A percentile compares a stretch with the other conserved stretches of the same genome.
Conservation (phyloP, 53 echinoderm and acorn worm species). For the Stichopus horrens region DNA sequence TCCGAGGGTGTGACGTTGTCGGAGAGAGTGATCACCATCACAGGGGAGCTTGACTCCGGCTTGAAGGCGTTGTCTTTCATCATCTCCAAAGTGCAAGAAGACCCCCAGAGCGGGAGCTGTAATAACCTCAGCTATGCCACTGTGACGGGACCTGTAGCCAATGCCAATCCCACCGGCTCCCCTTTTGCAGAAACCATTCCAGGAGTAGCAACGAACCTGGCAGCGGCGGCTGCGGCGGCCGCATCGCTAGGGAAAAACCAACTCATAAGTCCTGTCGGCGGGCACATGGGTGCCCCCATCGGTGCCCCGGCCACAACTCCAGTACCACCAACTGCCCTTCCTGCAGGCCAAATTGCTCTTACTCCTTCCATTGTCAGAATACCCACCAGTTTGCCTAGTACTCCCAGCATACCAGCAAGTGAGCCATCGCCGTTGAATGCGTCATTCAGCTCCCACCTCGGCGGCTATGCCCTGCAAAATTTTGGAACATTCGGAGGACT, state of each 20-base stretch:
- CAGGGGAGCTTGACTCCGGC: conserved; percentile 82
- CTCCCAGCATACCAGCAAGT: conserved; percentile 31
- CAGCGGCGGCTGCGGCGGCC: conserved; percentile 69
- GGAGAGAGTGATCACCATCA: conserved; percentile 89
- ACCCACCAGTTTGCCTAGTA: conserved; percentile 57
- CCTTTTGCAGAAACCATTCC: conserved; percentile 90
- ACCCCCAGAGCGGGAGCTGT: conserved; percentile 98
- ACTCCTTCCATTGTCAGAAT: conserved; percentile 59
- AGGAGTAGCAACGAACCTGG: conserved; percentile 75
- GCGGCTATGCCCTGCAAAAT: conserved; percentile 71
- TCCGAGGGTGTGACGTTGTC: conserved; percentile 95
- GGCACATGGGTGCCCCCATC: neutral
- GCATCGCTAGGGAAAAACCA: conserved; percentile 54
- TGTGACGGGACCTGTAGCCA: conserved; percentile 92
- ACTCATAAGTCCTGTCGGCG: conserved; percentile 15
- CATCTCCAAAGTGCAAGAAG: conserved; percentile 92
- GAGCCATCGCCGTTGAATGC: conserved; percentile 62
- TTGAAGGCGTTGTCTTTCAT: conserved; percentile 95
- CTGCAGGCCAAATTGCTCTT: conserved; percentile 60
- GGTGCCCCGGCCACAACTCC: conserved; percentile 32
- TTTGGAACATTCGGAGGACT: conserved; percentile 60
- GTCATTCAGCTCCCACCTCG: conserved; percentile 67
- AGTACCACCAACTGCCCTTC: conserved; percentile 63
- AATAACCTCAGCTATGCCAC: conserved; percentile 99
- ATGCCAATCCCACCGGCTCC: conserved; percentile 96